Percentiles rank a stretch among this genome's conserved stretches.
phyloP scores from a whole-genome alignment of 2,888 invertebrate genomes.

The Eupithecia abbreviata region DNA sequence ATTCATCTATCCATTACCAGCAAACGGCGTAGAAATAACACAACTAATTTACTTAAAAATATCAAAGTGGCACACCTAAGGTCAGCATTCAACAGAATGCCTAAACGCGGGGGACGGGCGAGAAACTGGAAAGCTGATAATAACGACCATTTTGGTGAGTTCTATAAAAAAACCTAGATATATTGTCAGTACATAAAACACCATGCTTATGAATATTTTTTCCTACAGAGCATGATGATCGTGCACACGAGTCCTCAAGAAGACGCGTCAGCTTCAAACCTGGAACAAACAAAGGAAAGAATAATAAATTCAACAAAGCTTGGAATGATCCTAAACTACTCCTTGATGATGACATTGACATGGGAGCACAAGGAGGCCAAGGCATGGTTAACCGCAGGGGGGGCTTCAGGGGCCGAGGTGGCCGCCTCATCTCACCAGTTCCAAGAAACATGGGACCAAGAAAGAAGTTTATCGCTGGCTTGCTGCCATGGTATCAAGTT shows the following conservation, averaged over 20 bases:
- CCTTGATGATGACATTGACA: slow-evolving; percentile 86
- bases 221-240: slow-evolving; percentile 79
- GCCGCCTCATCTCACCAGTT: slow-evolving; percentile 76
- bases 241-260: slow-evolving; percentile 62
- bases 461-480: slow-evolving; percentile 79
- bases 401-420: slow-evolving; percentile 67
- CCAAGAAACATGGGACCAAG: slow-evolving; percentile 64
- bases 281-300: slow-evolving; percentile 73
- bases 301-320: slow-evolving; percentile 70
- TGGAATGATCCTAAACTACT: slow-evolving; percentile 78
- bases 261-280: slow-evolving; percentile 84
- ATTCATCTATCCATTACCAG: not conserved
- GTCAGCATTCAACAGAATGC: slow-evolving; percentile 58
- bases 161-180: not conserved
- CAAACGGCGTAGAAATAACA: not conserved
- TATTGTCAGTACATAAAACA: not conserved
- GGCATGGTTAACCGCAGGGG: slow-evolving; percentile 58
- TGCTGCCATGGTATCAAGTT: slow-evolving; percentile 89
- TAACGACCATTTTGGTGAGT: slow-evolving; percentile 73
- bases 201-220: slow-evolving; percentile 15
- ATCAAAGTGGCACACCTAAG: slow-evolving; percentile 10
- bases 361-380: slow-evolving; percentile 75
- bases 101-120: slow-evolving; percentile 74
- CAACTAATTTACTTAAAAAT: not conserved
- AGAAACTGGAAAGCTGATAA: slow-evolving; percentile 69